Evolutionary conservation across 1,140 invertebrate genomes (phyloP), one percentile per base, ranked within the genome.

Genomic region (Pseudomyrmex pallidus): DNA sequence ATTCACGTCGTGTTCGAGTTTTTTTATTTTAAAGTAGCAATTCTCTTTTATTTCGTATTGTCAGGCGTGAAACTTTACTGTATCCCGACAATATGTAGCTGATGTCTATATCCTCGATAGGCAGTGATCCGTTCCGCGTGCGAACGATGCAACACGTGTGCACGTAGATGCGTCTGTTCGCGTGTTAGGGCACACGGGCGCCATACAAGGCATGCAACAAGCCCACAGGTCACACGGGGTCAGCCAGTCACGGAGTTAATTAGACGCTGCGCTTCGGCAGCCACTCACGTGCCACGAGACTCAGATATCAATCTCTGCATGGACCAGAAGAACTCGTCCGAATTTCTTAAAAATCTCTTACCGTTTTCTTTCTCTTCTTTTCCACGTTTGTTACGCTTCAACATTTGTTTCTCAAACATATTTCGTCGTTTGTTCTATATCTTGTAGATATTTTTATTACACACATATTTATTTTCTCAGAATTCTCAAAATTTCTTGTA

Each of bases 191-290:
- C 84, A 87, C 80, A 87, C 82, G 82, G 84, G 87, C 90, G 85
- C 87, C 89, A 84, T 85, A 62, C 70, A 68, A 83, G 70, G 85
- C 87, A 88, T 90, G 86, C 89, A 88, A 85, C 83, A 87, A 82
- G 87, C 70, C 64, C 74, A 80, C 44, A 87, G 91, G 90, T 91
- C 92, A 89, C 85, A 83, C 74, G 87, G 90, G 94, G 93, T 94
- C 93, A 94, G 84, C 92, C 92, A 93, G 94, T 94, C 93, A 94
- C 93, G 92, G 93, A 94, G 93, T 94, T 94, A 94, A 94, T 94
- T 94, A 94, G 93, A 93, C 90, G 86, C 72, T 82, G 91, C 92
- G 91, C 89, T 92, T 88, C 87, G 87, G 83, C 59, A 82, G 85
- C 50, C 78, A 86, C 73, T 91, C 89, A 91, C 87, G 89, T 91